These are phyloP conservation scores for Ispidina lecontei DNA, from an alignment of 2,797 vertebrate genomes.

Conservation along the genomic window DNA sequence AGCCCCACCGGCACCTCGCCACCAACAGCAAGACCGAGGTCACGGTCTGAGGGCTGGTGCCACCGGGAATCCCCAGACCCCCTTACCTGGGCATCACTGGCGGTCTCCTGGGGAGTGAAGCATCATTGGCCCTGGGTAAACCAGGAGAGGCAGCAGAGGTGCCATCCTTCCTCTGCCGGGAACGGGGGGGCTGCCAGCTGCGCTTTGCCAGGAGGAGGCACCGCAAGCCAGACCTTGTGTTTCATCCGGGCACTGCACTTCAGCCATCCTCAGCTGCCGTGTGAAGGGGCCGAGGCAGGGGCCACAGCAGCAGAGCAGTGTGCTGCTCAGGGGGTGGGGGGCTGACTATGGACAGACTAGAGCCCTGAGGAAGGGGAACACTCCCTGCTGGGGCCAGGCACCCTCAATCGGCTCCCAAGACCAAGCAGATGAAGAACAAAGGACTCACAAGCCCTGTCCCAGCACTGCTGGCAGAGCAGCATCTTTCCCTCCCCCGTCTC, in stretches of 20 bases:
- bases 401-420: background rate
- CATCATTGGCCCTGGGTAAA: background rate
- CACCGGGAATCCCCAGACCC: background rate
- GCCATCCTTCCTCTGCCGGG: rapidly evolving
- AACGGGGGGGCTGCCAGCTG: background rate
- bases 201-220: background rate
- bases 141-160: rapidly evolving
- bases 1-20: slow-evolving; percentile 85
- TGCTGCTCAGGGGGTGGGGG: background rate
- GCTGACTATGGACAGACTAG: background rate
- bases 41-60: slow-evolving; percentile 55
- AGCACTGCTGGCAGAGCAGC: background rate
- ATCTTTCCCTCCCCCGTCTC: background rate
- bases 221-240: rapidly evolving
- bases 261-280: rapidly evolving
- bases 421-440: background rate
- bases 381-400: background rate
- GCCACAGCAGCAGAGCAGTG: rapidly evolving
- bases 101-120: background rate
- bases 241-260: rapidly evolving
- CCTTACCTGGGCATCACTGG: rapidly evolving
- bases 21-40: slow-evolving; percentile 98
- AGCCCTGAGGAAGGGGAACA: background rate
- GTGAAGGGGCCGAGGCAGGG: background rate
- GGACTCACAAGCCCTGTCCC: background rate